phyloP scores from a whole-genome alignment of 2,113 vertebrate genomes.

The Oenanthe oenanthe region DNA sequence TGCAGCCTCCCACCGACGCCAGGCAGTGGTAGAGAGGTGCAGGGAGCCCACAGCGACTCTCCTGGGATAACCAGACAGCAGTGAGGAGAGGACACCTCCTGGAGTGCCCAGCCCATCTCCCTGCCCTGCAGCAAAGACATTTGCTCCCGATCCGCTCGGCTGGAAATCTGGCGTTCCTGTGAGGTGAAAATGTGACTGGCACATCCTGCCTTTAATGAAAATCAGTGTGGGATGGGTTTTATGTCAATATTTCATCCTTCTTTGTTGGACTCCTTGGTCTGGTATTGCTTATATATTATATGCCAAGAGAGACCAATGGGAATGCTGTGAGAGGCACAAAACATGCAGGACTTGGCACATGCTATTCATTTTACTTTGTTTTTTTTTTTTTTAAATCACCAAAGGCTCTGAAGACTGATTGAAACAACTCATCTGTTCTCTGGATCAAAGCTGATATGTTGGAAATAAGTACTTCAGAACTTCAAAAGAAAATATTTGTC shows the following conservation, averaged over 20 bases:
- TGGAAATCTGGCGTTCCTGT: not conserved
- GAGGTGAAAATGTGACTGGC: not conserved
- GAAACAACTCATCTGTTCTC: not conserved
- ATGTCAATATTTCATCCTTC: not conserved
- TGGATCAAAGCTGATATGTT: not conserved
- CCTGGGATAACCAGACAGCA: conserved; percentile 64
- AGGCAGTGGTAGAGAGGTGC: conserved; percentile 92
- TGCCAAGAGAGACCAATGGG: not conserved
- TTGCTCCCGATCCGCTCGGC: not conserved
- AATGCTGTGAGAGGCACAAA: not conserved
- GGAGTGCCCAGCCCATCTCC: fast-evolving
- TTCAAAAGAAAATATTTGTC: not conserved
- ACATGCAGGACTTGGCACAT: not conserved
- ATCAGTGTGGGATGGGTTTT: not conserved
- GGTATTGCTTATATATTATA: not conserved
- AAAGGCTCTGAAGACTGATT: not conserved
- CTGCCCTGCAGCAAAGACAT: not conserved
- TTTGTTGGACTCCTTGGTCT: not conserved
- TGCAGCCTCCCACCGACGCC: conserved; percentile 83
- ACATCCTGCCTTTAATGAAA: not conserved
- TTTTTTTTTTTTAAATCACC: not conserved
- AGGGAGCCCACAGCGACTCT: conserved; percentile 72
- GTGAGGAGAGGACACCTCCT: not conserved
- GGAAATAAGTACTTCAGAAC: not conserved
- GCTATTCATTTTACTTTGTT: not conserved